phyloP scores from a whole-genome alignment of 2,888 invertebrate genomes.

The Drosophila yooni region DNA sequence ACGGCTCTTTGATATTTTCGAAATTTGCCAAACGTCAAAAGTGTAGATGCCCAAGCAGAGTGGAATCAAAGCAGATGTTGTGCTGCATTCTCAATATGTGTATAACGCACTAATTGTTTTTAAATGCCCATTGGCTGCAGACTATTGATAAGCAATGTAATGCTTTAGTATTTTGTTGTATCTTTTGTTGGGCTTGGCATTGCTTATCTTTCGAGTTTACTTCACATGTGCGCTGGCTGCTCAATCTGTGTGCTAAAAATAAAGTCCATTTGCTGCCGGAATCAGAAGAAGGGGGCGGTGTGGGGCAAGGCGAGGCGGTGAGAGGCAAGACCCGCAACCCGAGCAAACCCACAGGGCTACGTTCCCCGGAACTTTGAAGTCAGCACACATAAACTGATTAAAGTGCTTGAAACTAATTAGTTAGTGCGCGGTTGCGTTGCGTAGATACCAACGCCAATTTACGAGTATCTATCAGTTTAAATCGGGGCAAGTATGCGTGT shows the following conservation, averaged over 20 bases:
- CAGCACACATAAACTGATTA: constrained; percentile 14
- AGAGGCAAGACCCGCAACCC: constrained; percentile 6
- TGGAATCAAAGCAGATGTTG: constrained; percentile 3
- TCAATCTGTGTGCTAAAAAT: constrained; percentile 32
- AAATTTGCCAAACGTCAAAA: background rate
- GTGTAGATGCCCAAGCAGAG: background rate
- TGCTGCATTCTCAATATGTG: background rate
- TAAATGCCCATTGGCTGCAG: constrained; percentile 16
- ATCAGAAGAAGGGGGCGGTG: background rate
- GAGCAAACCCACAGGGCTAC: constrained; percentile 10
- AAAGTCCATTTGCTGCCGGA: constrained; percentile 26
- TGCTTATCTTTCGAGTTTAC: constrained; percentile 57
- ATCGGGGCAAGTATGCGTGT: background rate
- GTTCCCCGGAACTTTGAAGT: constrained; percentile 23
- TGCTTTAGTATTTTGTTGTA: constrained; percentile 12
- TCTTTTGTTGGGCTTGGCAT: constrained; percentile 53
- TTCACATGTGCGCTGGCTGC: constrained; percentile 56
- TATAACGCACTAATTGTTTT: background rate
- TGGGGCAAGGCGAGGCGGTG: background rate
- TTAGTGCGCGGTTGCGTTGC: constrained; percentile 15
- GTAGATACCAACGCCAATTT: constrained; percentile 8
- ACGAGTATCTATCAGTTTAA: constrained; percentile 8
- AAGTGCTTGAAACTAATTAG: constrained; percentile 45
- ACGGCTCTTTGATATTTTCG: background rate
- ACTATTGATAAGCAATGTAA: constrained; percentile 39